Conservation (phyloP, 2,888 invertebrate species). For the Eupithecia pulchellata region DNA sequence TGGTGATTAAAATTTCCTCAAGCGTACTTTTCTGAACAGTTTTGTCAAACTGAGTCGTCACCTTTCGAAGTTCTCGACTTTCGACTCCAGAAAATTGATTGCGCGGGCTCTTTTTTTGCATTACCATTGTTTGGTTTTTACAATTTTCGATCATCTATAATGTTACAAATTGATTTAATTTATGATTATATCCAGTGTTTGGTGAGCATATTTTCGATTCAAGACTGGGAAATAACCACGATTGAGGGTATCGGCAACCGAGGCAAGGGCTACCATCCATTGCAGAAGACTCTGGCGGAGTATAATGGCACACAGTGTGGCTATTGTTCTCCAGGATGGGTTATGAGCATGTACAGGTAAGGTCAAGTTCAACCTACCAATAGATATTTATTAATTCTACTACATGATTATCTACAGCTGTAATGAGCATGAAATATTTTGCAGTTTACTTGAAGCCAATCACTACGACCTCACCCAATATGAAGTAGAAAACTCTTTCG, state of each 20-base stretch:
- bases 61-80: too few species aligned
- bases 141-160: too few species aligned
- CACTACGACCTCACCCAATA: constrained; percentile 47
- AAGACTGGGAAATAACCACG: constrained; percentile 88
- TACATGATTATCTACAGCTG: not conserved
- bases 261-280: constrained; percentile 87
- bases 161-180: not conserved
- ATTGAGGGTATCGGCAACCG: constrained; percentile 89
- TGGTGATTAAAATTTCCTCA: not conserved
- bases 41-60: not conserved
- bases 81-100: too few species aligned
- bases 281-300: constrained; percentile 86
- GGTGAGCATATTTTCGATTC: constrained; percentile 85
- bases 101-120: too few species aligned
- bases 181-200: constrained; percentile 78
- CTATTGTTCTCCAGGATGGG: constrained; percentile 90
- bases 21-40: not conserved
- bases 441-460: constrained; percentile 46
- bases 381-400: not conserved
- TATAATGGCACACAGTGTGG: constrained; percentile 90
- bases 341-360: constrained; percentile 90
- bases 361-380: not conserved
- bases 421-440: constrained; percentile 14
- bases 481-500: constrained; percentile 90
- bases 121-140: too few species aligned